These are phyloP conservation scores for Atrichornis clamosus DNA, from an alignment of 2,113 vertebrate species.

Conservation along the genomic window DNA sequence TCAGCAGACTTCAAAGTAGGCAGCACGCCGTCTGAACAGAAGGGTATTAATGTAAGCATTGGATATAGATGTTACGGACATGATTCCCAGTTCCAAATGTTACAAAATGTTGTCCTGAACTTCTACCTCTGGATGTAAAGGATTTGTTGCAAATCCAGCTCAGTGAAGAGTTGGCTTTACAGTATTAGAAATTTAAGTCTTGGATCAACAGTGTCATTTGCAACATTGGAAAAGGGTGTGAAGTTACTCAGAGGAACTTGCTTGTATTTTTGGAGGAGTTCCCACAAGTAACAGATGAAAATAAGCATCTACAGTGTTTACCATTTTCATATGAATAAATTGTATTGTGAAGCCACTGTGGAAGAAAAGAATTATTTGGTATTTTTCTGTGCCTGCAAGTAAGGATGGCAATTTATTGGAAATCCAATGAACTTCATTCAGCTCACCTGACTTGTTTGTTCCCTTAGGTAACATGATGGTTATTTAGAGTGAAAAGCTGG, in stretches of 20 bases:
- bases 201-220: not conserved
- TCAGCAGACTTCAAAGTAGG: slow-evolving; percentile 4
- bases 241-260: not conserved
- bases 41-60: slow-evolving; percentile 54
- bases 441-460: not conserved
- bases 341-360: not conserved
- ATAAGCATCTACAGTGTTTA: not conserved
- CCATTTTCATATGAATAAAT: not conserved
- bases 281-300: not conserved
- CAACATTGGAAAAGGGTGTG: not conserved
- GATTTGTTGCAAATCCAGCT: slow-evolving; percentile 41
- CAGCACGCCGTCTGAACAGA: slow-evolving; percentile 27
- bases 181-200: slow-evolving; percentile 12
- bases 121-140: slow-evolving; percentile 32
- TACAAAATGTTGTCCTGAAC: slow-evolving; percentile 40
- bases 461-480: not conserved
- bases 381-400: not conserved
- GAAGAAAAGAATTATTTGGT: not conserved
- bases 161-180: not conserved
- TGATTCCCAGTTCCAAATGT: slow-evolving; percentile 18
- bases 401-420: not conserved
- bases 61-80: not conserved
- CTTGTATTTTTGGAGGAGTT: not conserved
- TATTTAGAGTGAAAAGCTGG: not conserved
- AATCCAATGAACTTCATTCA: not conserved